These are phyloP conservation scores for Philhelius pedissequus DNA, from an alignment of 2,888 invertebrate species.

Conservation along the genomic window DNA sequence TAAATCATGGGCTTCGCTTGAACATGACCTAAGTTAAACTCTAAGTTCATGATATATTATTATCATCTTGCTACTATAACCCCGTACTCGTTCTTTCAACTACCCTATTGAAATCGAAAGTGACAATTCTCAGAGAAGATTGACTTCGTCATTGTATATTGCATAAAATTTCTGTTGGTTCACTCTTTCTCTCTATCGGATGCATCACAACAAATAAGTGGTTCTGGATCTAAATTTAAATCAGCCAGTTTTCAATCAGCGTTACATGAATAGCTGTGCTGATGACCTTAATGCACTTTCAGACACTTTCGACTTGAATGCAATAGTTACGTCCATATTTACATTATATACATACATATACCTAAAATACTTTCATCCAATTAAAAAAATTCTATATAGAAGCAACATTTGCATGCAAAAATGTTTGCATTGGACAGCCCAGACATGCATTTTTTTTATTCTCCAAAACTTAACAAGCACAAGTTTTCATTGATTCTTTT, in stretches of 20 bases:
- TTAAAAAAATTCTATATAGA: not conserved
- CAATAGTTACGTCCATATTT: not conserved
- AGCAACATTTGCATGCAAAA: conserved; percentile 7
- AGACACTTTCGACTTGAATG: conserved; percentile 31
- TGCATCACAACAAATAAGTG: conserved; percentile 6
- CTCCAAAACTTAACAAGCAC: not conserved
- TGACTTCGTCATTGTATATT: conserved; percentile 11
- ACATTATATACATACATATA: no score
- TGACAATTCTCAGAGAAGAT: not conserved
- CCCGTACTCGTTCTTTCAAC: not conserved
- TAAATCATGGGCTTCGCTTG: conserved; percentile 30
- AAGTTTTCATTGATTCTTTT: not conserved
- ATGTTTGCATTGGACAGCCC: not conserved
- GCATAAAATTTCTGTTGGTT: not conserved
- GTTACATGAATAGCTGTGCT: conserved; percentile 18
- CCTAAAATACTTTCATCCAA: conserved; percentile 29
- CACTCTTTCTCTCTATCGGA: not conserved
- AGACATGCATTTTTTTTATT: not conserved
- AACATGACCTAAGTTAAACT: conserved; percentile 47
- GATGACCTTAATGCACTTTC: conserved; percentile 38
- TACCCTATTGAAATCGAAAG: conserved; percentile 34
- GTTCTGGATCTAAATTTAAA: conserved; percentile 24
- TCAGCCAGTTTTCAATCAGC: conserved; percentile 2
- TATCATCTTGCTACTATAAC: not conserved
- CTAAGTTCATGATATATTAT: not conserved